Base-by-base conservation (phyloP, 2,888 invertebrate genomes). In the Miltochrista miniata region DNA sequence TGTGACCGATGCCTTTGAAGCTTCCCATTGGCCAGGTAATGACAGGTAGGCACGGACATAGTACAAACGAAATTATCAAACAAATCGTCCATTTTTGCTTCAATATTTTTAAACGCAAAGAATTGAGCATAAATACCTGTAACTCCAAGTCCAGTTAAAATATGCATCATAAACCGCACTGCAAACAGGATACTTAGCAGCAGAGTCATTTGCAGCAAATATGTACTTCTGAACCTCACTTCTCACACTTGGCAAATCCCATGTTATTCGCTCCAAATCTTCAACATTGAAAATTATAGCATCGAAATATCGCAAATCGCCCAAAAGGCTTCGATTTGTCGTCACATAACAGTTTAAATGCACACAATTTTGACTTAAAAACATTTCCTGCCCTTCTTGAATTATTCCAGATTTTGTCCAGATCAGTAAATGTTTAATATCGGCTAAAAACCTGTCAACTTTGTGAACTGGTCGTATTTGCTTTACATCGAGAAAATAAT, bases 91-190 rank as follows among this genome's bases (percentile, higher is more conserved):
- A n/a, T n/a, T n/a, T 24, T 24, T 24, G 5, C 18, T 24, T 24
- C 18, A 24, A 24, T 1, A 11, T 10, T 11, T 10, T 3, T 31
- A 4, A 31, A 31, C 10, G 10, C 10, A 38, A 5, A 24, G 10
- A 11, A 10, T 7, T n/a, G n/a, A 10, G 18, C 35, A 35, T 9
- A 8, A 18, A 1, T 68, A 88, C 87, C 75, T 85, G 60, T 89
- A 90, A 0, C 85, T 84, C 90, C 89, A 90, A 11, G 87, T 87
- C 90, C 90, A 90, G 51, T 90, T 90, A 47, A 90, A 90, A 56
- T 77, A 90, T 24, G 68, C 34, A 14, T 90, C 85, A 48, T 81
- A 90, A 12, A 65, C 41, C 0, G 75, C 36, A 54, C 79, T 60
- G 50, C 88, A 90, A 1, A 87, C 71, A 4, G 89, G 87, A 51